These are phyloP conservation scores for Oscheius sp. DNA, from an alignment of 2,888 invertebrate genomes.

Conservation along the genomic window DNA sequence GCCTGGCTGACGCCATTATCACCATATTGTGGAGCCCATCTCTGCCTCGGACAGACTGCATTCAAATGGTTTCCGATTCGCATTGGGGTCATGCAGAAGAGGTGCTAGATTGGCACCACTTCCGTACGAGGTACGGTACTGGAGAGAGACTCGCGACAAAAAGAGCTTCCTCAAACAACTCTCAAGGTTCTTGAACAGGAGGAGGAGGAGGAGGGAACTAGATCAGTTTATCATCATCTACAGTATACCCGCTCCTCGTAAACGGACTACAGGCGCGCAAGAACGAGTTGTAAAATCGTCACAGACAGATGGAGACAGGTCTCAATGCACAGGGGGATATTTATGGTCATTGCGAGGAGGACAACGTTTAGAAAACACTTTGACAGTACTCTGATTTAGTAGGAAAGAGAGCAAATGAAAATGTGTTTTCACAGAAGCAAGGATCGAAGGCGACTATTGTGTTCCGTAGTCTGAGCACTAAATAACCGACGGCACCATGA, in stretches of 20 bases:
- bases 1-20: conserved; percentile 10
- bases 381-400: too few relatives aligned
- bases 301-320: conserved; percentile 4
- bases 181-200: neutral
- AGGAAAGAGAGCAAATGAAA: too few relatives aligned
- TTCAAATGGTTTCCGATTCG: conserved; percentile 28
- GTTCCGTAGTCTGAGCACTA: too few relatives aligned
- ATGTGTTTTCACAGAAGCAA: too few relatives aligned
- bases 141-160: neutral
- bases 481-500: too few relatives aligned
- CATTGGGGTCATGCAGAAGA: conserved; percentile 24
- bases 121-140: conserved; percentile 27
- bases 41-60: neutral
- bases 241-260: conserved; percentile 7
- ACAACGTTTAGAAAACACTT: too few relatives aligned
- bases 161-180: conserved; percentile 11
- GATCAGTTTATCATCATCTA: neutral
- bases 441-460: too few relatives aligned
- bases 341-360: too few relatives aligned
- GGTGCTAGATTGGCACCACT: conserved; percentile 27
- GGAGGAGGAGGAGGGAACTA: too few relatives aligned
- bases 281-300: conserved; percentile 14
- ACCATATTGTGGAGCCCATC: conserved; percentile 30
- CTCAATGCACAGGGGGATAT: too few relatives aligned
- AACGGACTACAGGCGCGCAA: neutral